phyloP scores from a whole-genome alignment of 2,113 vertebrate species.

The Forbesichthys agassizii region DNA sequence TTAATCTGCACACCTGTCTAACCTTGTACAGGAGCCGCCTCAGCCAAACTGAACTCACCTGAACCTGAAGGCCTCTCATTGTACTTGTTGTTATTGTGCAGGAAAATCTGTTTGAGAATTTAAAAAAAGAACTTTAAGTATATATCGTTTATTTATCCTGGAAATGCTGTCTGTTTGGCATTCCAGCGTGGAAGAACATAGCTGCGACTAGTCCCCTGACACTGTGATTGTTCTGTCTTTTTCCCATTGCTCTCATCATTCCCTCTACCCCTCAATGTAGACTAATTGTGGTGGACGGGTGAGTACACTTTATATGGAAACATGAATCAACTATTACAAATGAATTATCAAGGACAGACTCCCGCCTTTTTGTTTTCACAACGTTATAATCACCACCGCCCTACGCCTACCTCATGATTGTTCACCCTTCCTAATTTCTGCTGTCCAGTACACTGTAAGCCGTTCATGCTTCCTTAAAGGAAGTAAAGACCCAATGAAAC shows the following conservation, averaged over 20 bases:
- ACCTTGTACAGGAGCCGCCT: too few relatives aligned
- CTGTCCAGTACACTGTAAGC: too few relatives aligned
- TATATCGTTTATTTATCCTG: background rate
- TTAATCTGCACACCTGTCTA: too few relatives aligned
- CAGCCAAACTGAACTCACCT: too few relatives aligned
- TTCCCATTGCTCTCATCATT: background rate
- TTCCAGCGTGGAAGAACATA: background rate
- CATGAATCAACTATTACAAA: background rate
- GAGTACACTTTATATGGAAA: slow-evolving; percentile 69
- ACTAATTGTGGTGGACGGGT: slow-evolving; percentile 87
- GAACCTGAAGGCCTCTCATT: too few relatives aligned
- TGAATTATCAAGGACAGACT: background rate
- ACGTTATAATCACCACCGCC: background rate
- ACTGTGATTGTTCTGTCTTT: slow-evolving; percentile 30
- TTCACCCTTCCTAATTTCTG: too few relatives aligned
- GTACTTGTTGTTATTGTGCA: too few relatives aligned
- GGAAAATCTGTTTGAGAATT: too few relatives aligned
- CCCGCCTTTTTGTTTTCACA: background rate
- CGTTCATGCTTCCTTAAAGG: too few relatives aligned
- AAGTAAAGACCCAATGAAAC: too few relatives aligned
- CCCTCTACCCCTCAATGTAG: slow-evolving; percentile 65
- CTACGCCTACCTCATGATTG: background rate
- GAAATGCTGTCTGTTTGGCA: background rate
- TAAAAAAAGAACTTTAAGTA: too few relatives aligned
- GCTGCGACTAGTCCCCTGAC: background rate